phyloP scores from a whole-genome alignment of 2,888 invertebrate genomes.

The Cosmia trapezina region DNA sequence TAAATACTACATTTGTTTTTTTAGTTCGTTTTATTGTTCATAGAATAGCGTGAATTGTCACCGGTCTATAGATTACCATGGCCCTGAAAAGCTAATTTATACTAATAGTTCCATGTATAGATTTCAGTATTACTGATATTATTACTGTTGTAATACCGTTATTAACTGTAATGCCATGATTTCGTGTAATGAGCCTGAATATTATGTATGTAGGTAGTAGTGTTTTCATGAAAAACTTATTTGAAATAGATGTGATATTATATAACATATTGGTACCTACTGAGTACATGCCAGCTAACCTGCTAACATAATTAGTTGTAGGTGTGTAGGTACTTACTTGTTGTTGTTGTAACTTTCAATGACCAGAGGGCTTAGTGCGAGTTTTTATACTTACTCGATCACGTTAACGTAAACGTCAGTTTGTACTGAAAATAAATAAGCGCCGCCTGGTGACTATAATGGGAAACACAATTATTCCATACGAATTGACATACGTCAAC shows the following conservation, averaged over 20 bases:
- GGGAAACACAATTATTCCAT: no score
- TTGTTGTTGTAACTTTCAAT: no score
- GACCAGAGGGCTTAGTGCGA: no score
- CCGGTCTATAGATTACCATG: background rate
- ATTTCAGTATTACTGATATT: slow-evolving; percentile 9
- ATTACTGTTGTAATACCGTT: background rate
- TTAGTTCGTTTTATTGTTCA: background rate
- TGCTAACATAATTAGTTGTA: no score
- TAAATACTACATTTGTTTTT: background rate
- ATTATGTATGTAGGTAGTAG: slow-evolving; percentile 14
- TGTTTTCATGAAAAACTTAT: slow-evolving; percentile 8
- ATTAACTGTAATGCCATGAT: slow-evolving; percentile 4
- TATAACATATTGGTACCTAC: no score
- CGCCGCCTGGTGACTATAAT: no score
- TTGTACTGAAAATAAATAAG: no score
- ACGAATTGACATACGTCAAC: no score
- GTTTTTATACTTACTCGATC: no score
- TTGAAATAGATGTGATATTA: background rate
- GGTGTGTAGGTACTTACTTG: no score
- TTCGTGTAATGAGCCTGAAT: background rate
- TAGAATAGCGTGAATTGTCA: slow-evolving; percentile 16
- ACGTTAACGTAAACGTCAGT: no score
- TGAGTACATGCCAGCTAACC: no score
- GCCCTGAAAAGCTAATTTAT: slow-evolving; percentile 36
- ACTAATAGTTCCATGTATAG: slow-evolving; percentile 3